phyloP scores from a whole-genome alignment of 2,113 vertebrate species.

The Morone saxatilis region DNA sequence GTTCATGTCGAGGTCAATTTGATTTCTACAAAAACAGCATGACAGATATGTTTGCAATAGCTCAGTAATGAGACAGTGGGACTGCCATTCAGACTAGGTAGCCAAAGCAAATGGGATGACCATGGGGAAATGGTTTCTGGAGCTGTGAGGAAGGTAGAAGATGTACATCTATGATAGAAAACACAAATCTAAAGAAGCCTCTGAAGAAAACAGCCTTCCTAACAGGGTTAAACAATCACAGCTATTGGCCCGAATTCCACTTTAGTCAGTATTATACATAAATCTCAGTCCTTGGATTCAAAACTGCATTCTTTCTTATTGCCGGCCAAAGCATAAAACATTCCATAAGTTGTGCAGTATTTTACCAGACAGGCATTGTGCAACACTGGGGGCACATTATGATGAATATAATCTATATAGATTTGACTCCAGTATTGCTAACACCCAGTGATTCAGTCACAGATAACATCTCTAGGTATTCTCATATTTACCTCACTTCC shows the following conservation, averaged over 20 bases:
- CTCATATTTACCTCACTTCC: conserved; percentile 8
- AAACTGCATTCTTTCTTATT: neutral
- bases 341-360: too few relatives aligned
- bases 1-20: conserved; percentile 18
- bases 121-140: neutral
- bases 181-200: neutral
- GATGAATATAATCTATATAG: neutral
- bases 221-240: neutral
- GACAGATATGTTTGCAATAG: neutral
- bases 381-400: neutral
- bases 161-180: neutral
- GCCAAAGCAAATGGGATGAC: neutral
- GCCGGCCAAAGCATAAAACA: neutral
- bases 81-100: neutral
- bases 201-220: neutral
- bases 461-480: neutral
- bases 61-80: neutral
- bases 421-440: neutral
- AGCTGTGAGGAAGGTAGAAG: neutral
- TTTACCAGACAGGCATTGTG: neutral
- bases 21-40: neutral
- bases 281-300: neutral
- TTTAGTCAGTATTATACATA: neutral
- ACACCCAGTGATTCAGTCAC: conserved; percentile 14
- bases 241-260: neutral